phyloP scores from a whole-genome alignment of 1,140 invertebrate genomes.

The Orchestia grillus region DNA sequence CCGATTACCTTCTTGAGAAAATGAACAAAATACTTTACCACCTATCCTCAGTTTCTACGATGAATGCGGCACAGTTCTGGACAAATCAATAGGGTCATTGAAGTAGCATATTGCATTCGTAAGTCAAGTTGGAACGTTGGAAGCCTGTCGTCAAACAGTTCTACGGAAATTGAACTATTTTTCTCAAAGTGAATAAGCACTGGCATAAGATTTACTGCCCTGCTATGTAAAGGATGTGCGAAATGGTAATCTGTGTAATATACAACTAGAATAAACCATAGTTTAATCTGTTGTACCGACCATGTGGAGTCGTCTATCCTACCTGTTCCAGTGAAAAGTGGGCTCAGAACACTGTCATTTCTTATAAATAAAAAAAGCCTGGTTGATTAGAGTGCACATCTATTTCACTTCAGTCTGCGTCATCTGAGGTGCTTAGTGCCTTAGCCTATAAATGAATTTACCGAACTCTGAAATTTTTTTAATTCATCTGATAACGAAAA shows the following conservation, averaged over 20 bases:
- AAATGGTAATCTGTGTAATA: background rate
- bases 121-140: background rate
- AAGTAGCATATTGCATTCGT: no score
- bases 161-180: background rate
- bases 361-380: background rate
- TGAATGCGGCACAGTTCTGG: background rate
- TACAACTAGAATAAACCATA: background rate
- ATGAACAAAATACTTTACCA: background rate
- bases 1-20: background rate
- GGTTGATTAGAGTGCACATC: background rate
- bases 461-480: background rate
- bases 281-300: no score
- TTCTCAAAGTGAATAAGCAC: background rate
- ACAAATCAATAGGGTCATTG: no score
- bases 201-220: background rate
- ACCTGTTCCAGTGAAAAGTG: no score
- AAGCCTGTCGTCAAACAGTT: background rate
- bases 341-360: background rate
- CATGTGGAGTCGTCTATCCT: background rate
- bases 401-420: background rate
- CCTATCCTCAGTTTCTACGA: background rate
- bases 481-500: background rate
- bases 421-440: background rate
- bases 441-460: background rate
- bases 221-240: background rate